A percentile compares a stretch with the other conserved stretches of the same genome.
phyloP scores from a whole-genome alignment of 2,888 invertebrate species.

The Ariolimax columbianus region DNA sequence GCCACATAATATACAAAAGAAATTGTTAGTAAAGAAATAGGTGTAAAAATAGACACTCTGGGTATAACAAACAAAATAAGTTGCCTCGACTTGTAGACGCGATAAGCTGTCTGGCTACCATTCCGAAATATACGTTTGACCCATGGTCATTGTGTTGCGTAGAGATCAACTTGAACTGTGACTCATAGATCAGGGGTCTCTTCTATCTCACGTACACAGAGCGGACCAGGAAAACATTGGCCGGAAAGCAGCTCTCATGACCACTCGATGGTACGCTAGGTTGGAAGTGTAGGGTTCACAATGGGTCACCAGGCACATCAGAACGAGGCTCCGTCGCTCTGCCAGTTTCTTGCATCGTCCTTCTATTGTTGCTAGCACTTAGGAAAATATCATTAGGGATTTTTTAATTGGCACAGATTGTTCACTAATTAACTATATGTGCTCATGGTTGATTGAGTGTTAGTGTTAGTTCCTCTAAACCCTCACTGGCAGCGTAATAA shows the following conservation, averaged over 20 bases:
- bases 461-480: slow-evolving; percentile 1
- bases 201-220: slow-evolving; percentile 35
- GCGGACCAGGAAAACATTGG: neutral
- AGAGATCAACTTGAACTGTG: neutral
- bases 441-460: slow-evolving; percentile 5
- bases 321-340: slow-evolving; percentile 25
- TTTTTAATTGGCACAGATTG: slow-evolving; percentile 28
- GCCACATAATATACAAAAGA: no score
- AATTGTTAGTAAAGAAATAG: no score
- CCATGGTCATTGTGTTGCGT: neutral
- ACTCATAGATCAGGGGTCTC: slow-evolving; percentile 24
- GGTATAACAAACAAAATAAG: no score
- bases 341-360: slow-evolving; percentile 9
- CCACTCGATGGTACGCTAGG: slow-evolving; percentile 24
- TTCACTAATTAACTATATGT: slow-evolving; percentile 17
- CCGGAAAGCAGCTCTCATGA: slow-evolving; percentile 37
- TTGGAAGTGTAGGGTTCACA: slow-evolving; percentile 8
- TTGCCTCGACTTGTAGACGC: neutral
- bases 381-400: neutral
- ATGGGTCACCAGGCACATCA: slow-evolving; percentile 12
- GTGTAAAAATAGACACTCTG: no score
- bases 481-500: slow-evolving; percentile 21
- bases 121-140: neutral
- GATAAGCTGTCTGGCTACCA: slow-evolving; percentile 5
- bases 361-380: slow-evolving; percentile 18